A percentile compares a stretch with the other conserved stretches of the same genome.
phyloP scores from a whole-genome alignment of 2,113 vertebrate genomes.

The Oryctolagus cuniculus region DNA sequence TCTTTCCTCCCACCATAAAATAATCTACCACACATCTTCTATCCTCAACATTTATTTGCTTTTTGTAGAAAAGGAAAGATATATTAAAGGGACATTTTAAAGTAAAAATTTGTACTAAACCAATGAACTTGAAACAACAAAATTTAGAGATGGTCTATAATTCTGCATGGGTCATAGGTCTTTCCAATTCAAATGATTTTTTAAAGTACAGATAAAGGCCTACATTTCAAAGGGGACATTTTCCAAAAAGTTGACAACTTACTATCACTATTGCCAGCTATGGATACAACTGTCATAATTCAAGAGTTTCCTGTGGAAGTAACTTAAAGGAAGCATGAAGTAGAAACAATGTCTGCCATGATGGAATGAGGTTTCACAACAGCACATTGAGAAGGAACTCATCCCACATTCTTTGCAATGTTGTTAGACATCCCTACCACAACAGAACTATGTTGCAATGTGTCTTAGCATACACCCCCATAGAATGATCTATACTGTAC shows the following conservation, averaged over 20 bases:
- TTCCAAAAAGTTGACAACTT: neutral
- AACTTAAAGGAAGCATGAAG: neutral
- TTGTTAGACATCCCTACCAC: neutral
- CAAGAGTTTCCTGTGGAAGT: neutral
- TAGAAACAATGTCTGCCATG: too few relatives aligned
- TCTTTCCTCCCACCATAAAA: neutral
- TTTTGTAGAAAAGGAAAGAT: neutral
- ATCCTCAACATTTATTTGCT: neutral
- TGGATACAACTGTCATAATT: neutral
- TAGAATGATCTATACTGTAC: neutral
- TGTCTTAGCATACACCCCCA: neutral
- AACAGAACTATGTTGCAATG: neutral
- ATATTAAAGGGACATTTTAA: neutral
- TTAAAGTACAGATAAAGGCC: neutral
- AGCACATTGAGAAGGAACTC: neutral
- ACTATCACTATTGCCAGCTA: neutral
- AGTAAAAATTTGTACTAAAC: neutral
- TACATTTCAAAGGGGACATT: neutral
- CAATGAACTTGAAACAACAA: neutral
- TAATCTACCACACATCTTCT: neutral
- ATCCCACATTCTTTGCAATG: neutral
- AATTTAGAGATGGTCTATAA: neutral
- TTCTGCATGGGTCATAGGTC: neutral
- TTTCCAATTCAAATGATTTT: neutral
- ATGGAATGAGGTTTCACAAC: neutral